A percentile compares a stretch with the other conserved stretches of the same genome.
Conservation (phyloP, 2,113 vertebrate genomes). For the Heliornis fulica region DNA sequence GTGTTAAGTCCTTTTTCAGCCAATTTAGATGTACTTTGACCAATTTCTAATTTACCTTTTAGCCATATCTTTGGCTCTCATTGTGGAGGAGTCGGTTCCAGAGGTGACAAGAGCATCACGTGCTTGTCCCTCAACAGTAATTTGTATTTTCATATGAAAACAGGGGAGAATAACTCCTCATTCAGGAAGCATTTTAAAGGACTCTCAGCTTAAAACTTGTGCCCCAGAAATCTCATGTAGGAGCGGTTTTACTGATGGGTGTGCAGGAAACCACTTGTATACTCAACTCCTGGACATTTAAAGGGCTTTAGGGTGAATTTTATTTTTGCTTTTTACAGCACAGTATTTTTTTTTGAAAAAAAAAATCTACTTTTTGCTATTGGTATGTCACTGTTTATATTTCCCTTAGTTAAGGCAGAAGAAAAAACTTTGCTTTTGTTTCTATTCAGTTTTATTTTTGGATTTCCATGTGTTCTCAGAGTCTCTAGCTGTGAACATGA, state of each 20-base stretch:
- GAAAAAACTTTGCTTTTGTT: neutral
- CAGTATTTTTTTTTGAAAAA: neutral
- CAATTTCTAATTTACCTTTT: neutral
- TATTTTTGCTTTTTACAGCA: neutral
- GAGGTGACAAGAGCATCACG: neutral
- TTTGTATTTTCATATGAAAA: neutral
- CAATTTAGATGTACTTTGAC: neutral
- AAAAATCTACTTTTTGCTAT: neutral
- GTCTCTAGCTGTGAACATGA: neutral
- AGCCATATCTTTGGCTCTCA: neutral
- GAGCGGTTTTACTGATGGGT: neutral
- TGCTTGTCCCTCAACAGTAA: neutral
- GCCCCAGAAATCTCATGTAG: neutral
- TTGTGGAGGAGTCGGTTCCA: neutral
- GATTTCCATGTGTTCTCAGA: neutral
- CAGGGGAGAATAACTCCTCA: neutral
- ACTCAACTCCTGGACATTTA: neutral
- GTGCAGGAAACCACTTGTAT: neutral
- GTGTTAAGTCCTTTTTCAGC: neutral
- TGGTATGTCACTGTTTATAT: neutral
- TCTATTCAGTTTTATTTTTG: constrained; percentile 5
- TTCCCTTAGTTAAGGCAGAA: neutral
- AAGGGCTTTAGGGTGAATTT: neutral
- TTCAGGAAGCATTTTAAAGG: constrained; percentile 2
- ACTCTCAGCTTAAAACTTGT: neutral